Base-by-base conservation (phyloP, 2,888 invertebrate species). In the Adineta ricciae region DNA sequence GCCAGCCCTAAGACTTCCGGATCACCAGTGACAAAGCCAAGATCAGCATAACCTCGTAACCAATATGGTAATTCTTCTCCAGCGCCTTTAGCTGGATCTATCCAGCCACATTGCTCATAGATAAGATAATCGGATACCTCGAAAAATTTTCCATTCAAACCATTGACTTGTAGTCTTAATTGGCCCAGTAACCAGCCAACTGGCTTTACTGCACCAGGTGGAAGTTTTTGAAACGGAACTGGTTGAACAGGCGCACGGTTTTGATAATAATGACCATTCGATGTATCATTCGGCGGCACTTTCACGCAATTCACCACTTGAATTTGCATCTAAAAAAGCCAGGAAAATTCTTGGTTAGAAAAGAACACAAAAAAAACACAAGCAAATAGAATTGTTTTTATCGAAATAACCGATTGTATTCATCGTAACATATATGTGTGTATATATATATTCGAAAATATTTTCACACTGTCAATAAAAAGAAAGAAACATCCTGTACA, bases 11-110 rank as follows among this genome's bases (percentile, higher is more conserved):
- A 41, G 9, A 14, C 14, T 24, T 11, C 21, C 41, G 38, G 41
- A 78, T 78, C 78, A 41, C 41, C 78, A n/a, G 78, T 78, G 9
- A 78, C 41, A 78, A 78, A 78, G 11, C 14, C 78, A n/a, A 78
- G 78, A 78, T 41, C 38, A 24, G 78, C 24, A 78, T 41, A 78
- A 2, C 78, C 78, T 24, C 78, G 78, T 41, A 78, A 41, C 78
- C 78, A 78, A 41, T 78, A 78, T 21, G 78, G 78, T 78, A 78
- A 78, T 41, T 78, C 78, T 78, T 78, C 78, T 41, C 78, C 38
- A 41, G 24, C 78, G 9, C 11, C 9, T 78, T 78, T 78, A 7
- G 78, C 41, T 78, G 78, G 78, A 78, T 78, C 78, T 24, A 41
- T 16, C 78, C 78, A 78, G 14, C 78, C 78, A 38, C 78, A 78